Evolutionary conservation across 1,140 invertebrate genomes (phyloP).

Genomic region (Meteorus sp.): DNA sequence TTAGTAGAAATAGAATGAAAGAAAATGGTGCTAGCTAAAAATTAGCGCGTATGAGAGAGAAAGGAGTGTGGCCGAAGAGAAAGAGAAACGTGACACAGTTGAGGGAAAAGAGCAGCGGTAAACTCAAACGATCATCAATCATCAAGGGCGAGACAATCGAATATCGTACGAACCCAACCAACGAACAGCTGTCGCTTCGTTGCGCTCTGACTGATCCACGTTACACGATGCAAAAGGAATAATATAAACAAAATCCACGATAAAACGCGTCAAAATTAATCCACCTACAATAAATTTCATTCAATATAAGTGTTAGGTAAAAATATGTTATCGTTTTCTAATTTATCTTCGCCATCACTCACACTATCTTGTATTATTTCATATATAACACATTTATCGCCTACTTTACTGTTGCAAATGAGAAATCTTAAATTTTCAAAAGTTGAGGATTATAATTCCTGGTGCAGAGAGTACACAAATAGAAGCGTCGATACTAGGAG

Average conservation of each 20-base stretch:
- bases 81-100: conserved; percentile 37
- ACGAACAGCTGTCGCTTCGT: conserved; percentile 58
- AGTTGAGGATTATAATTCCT: too few relatives aligned
- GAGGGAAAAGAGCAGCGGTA: conserved; percentile 41
- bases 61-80: conserved; percentile 37
- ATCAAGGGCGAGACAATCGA: conserved; percentile 60
- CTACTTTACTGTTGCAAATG: too few relatives aligned
- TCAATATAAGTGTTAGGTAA: too few relatives aligned
- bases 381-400: too few relatives aligned
- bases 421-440: too few relatives aligned
- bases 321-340: too few relatives aligned
- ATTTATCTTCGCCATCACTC: too few relatives aligned
- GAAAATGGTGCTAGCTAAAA: neutral
- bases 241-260: conserved; percentile 25
- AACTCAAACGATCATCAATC: conserved; percentile 60
- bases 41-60: conserved; percentile 25
- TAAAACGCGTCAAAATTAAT: conserved; percentile 25
- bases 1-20: conserved; percentile 1
- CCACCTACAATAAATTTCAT: neutral
- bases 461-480: too few relatives aligned
- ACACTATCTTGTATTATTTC: too few relatives aligned
- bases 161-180: conserved; percentile 52
- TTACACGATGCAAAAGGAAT: conserved; percentile 41
- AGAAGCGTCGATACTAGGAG: too few relatives aligned
- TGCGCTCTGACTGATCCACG: conserved; percentile 45